Evolutionary conservation across 2,888 invertebrate species (phyloP).

Genomic region (Phalera bucephala): DNA sequence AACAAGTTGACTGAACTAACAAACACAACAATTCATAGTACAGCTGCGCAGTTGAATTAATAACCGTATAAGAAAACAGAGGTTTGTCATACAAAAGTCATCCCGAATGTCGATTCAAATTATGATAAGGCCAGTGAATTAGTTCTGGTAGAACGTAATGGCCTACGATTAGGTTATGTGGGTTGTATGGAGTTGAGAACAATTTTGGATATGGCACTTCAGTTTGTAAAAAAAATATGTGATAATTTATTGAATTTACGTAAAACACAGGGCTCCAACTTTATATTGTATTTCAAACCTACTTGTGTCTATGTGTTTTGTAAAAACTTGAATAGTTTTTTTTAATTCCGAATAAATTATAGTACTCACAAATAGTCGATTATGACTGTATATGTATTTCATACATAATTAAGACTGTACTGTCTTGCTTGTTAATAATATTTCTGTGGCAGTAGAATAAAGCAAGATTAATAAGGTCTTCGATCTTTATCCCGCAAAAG

Average conservation of each 20-base stretch:
- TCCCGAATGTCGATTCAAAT: constrained; percentile 78
- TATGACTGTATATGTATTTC: no score
- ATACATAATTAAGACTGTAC: no score
- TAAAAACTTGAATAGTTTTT: no score
- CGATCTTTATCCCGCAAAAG: no score
- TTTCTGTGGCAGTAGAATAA: no score
- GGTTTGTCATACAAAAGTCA: constrained; percentile 79
- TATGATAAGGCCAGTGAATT: constrained; percentile 78
- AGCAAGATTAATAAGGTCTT: no score
- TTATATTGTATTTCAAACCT: no score
- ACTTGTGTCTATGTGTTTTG: no score
- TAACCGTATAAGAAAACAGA: constrained; percentile 78
- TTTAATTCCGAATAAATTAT: no score
- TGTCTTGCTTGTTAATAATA: no score
- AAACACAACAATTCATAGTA: constrained; percentile 48
- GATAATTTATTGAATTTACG: background rate
- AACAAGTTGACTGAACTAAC: constrained; percentile 60
- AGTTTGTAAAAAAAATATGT: no score
- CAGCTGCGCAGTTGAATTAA: constrained; percentile 69
- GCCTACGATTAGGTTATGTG: constrained; percentile 63
- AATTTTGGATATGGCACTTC: constrained; percentile 48
- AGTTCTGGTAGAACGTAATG: constrained; percentile 80
- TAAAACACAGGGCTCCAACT: background rate
- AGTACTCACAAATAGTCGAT: no score
- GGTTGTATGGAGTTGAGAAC: constrained; percentile 28